Percentiles rank a stretch among this genome's conserved stretches.
These are phyloP conservation scores for Apeira syringaria DNA, from an alignment of 2,888 invertebrate species.

Conservation along the genomic window DNA sequence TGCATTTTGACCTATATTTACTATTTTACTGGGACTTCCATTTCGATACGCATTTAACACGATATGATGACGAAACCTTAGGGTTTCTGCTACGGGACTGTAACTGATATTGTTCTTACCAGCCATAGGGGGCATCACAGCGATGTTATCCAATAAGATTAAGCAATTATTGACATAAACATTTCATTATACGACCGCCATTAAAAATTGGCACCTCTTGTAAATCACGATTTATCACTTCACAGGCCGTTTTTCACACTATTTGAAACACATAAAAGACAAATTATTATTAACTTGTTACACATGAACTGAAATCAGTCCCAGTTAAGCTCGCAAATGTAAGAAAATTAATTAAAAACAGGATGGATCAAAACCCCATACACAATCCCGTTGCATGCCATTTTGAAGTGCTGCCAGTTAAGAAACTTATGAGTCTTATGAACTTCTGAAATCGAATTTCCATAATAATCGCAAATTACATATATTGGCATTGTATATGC, in stretches of 20 bases:
- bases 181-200: conserved; percentile 65
- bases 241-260: conserved; percentile 35
- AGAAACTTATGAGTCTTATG: too few relatives aligned
- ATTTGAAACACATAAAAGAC: conserved; percentile 34
- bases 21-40: conserved; percentile 12
- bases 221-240: conserved; percentile 51
- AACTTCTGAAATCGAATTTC: too few relatives aligned
- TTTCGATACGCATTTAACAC: conserved; percentile 5
- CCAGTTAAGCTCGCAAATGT: conserved; percentile 57
- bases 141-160: conserved; percentile 41
- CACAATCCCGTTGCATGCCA: conserved; percentile 19
- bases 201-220: conserved; percentile 56
- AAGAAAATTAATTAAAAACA: conserved; percentile 23
- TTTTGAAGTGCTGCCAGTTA: conserved; percentile 6
- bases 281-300: conserved; percentile 40
- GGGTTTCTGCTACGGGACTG: conserved; percentile 1
- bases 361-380: conserved; percentile 19
- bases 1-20: conserved; percentile 28
- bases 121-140: conserved; percentile 57
- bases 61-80: not conserved
- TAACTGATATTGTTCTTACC: conserved; percentile 47
- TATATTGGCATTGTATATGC: too few relatives aligned
- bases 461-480: too few relatives aligned
- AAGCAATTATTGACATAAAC: conserved; percentile 59
- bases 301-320: conserved; percentile 60